Percentiles rank a stretch among this genome's conserved stretches.
phyloP scores from a whole-genome alignment of 1,140 invertebrate species.

The Aphelenchoides fujianensis region DNA sequence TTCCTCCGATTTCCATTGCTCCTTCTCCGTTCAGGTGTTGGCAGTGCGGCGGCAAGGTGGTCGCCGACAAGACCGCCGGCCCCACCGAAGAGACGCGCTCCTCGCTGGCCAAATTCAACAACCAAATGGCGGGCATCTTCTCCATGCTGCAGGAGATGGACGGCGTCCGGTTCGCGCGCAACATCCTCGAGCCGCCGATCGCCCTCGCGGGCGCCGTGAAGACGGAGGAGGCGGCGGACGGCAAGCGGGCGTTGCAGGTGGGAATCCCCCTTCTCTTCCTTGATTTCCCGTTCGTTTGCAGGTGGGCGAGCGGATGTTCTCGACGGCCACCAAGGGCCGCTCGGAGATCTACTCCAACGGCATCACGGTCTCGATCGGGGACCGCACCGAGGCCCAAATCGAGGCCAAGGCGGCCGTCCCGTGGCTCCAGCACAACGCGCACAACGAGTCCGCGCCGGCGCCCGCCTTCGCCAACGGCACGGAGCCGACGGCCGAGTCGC shows the following conservation, averaged over 20 bases:
- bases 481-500: not conserved
- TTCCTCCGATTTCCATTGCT: not conserved
- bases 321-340: slow-evolving; percentile 24
- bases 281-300: slow-evolving; percentile 32
- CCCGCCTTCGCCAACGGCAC: not conserved
- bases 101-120: slow-evolving; percentile 55
- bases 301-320: slow-evolving; percentile 46
- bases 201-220: not conserved
- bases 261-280: too few species aligned
- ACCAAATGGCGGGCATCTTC: slow-evolving; percentile 53
- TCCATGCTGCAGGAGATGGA: slow-evolving; percentile 51
- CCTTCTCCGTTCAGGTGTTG: slow-evolving; percentile 48
- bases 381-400: slow-evolving; percentile 21
- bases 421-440: slow-evolving; percentile 34
- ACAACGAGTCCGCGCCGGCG: slow-evolving; percentile 4
- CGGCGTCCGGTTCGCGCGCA: slow-evolving; percentile 48
- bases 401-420: slow-evolving; percentile 45
- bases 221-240: slow-evolving; percentile 19
- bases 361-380: slow-evolving; percentile 48
- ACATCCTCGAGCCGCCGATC: slow-evolving; percentile 50
- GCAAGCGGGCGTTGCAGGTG: not conserved
- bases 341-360: slow-evolving; percentile 40
- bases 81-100: slow-evolving; percentile 44
- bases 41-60: slow-evolving; percentile 41
- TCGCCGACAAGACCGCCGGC: slow-evolving; percentile 45